phyloP scores from a whole-genome alignment of 2,113 vertebrate species.

The Colossoma macropomum region DNA sequence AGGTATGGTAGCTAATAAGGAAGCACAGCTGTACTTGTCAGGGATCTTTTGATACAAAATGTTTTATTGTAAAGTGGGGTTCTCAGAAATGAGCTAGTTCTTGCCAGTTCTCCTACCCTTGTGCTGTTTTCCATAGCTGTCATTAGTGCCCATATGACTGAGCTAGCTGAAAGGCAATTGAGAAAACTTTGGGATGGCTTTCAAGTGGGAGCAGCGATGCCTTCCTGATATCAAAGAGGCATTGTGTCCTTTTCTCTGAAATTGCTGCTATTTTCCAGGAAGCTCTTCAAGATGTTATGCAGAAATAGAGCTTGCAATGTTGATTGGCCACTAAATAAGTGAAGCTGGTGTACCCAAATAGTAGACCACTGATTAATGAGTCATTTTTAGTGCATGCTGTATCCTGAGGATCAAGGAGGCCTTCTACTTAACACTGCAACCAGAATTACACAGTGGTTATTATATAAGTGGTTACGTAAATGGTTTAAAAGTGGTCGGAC shows the following conservation, averaged over 20 bases:
- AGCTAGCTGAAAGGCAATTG: slow-evolving; percentile 61
- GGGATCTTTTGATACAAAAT: not conserved
- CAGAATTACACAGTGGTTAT: not conserved
- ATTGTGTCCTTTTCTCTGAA: slow-evolving; percentile 48
- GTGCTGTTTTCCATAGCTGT: slow-evolving; percentile 9
- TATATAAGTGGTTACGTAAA: too few species aligned
- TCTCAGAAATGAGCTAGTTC: slow-evolving; percentile 1
- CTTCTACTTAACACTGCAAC: not conserved
- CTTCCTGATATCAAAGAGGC: slow-evolving; percentile 61
- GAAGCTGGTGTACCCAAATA: not conserved
- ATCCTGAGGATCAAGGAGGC: not conserved
- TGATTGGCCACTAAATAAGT: too few species aligned
- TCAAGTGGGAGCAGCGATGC: slow-evolving; percentile 63
- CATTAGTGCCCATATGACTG: slow-evolving; percentile 53
- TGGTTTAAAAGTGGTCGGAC: slow-evolving; percentile 14
- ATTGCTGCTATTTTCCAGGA: slow-evolving; percentile 51
- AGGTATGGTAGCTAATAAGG: not conserved
- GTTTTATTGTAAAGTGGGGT: slow-evolving; percentile 4
- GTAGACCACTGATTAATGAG: not conserved
- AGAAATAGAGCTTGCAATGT: not conserved
- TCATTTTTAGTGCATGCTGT: not conserved
- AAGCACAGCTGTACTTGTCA: not conserved
- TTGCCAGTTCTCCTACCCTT: slow-evolving; percentile 8
- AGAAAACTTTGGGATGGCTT: slow-evolving; percentile 37
- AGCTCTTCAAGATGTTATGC: slow-evolving; percentile 43